Evolutionary conservation across 1,140 invertebrate genomes (phyloP).

Genomic region (Ganaspis sp.): DNA sequence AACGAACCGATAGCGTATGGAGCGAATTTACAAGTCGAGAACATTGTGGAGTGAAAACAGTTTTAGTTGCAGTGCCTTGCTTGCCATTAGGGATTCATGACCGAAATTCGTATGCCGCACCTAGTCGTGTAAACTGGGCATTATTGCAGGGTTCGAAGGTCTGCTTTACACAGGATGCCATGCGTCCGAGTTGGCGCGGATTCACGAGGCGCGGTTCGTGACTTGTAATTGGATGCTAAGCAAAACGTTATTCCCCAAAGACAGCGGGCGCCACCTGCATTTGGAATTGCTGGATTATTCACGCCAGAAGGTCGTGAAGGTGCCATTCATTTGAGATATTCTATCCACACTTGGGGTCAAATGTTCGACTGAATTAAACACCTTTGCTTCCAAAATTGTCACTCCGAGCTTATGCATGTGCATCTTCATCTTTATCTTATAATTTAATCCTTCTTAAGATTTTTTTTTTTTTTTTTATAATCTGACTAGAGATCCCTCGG

Average conservation of each 20-base stretch:
- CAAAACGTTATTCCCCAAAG: not conserved
- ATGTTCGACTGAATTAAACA: no score
- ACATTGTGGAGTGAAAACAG: not conserved
- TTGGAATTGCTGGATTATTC: constrained; percentile 2
- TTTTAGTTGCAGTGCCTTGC: constrained; percentile 9
- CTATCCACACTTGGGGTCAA: not conserved
- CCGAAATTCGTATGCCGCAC: constrained; percentile 22
- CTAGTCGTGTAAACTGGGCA: constrained; percentile 25
- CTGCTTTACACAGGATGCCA: not conserved
- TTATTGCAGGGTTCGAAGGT: not conserved
- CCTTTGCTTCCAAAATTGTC: no score
- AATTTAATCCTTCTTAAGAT: no score
- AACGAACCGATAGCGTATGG: constrained; percentile 12
- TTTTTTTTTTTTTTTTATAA: no score
- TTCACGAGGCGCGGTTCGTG: not conserved
- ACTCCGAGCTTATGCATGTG: no score
- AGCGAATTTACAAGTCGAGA: constrained; percentile 24
- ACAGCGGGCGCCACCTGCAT: constrained; percentile 17
- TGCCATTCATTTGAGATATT: not conserved
- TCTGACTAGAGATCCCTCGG: no score
- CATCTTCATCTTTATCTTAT: no score
- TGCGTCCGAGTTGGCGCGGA: not conserved
- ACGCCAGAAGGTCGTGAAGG: not conserved
- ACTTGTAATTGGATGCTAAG: constrained; percentile 29
- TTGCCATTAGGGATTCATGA: constrained; percentile 19